Percentiles rank a stretch among this genome's conserved stretches.
phyloP scores from a whole-genome alignment of 2,113 vertebrate genomes.

The Lepus americanus region DNA sequence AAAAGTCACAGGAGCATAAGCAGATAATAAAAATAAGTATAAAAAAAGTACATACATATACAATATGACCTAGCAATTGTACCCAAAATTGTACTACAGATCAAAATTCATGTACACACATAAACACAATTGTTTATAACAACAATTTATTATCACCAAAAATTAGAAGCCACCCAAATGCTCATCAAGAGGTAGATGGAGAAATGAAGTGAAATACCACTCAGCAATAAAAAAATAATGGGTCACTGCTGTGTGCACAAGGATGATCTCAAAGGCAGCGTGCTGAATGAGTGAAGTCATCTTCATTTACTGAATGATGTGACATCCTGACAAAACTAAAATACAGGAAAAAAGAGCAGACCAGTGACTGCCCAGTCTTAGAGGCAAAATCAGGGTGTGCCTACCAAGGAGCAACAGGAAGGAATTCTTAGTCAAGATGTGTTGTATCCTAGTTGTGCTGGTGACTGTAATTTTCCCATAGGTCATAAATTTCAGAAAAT shows the following conservation, averaged over 20 bases:
- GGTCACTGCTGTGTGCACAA: neutral
- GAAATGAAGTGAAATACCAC: neutral
- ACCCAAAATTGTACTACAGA: neutral
- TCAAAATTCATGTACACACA: neutral
- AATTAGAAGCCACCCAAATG: neutral
- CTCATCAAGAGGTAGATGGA: neutral
- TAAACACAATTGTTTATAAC: neutral
- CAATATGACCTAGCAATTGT: neutral
- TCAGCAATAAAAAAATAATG: neutral
- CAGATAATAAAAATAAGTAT: neutral
- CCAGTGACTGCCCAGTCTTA: fast-evolving
- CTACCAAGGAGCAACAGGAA: neutral
- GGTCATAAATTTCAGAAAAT: neutral
- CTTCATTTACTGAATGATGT: neutral
- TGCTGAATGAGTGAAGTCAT: neutral
- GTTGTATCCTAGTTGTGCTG: neutral
- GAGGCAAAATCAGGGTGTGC: fast-evolving
- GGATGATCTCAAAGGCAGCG: neutral
- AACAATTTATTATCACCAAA: neutral
- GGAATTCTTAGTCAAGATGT: neutral
- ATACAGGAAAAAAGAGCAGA: neutral
- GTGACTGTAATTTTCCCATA: neutral
- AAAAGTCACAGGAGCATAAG: neutral
- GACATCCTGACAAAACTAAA: conserved; percentile 12
- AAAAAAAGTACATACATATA: neutral